phyloP scores from a whole-genome alignment of 2,113 vertebrate genomes.

The Sturnira hondurensis region DNA sequence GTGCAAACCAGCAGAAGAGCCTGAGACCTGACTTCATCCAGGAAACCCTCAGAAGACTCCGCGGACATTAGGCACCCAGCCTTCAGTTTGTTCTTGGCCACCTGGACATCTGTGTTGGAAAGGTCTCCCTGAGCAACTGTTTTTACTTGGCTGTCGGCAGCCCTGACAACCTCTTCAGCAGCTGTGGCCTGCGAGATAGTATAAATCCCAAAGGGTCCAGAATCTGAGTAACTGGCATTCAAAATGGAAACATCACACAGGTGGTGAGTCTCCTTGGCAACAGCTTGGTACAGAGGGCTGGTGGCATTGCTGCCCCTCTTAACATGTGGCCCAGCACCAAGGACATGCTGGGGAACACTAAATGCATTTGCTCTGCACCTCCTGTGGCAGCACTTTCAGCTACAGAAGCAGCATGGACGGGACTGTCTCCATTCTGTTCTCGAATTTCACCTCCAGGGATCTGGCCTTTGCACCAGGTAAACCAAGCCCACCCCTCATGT shows the following conservation, averaged over 20 bases:
- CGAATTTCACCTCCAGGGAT: slow-evolving; percentile 93
- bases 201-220: slow-evolving; percentile 95
- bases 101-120: slow-evolving; percentile 84
- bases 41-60: slow-evolving; percentile 87
- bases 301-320: slow-evolving; percentile 89
- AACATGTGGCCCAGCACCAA: slow-evolving; percentile 90
- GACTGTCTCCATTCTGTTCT: slow-evolving; percentile 78
- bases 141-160: slow-evolving; percentile 89
- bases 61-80: slow-evolving; percentile 89
- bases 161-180: slow-evolving; percentile 89
- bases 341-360: slow-evolving; percentile 92
- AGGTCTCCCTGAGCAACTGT: slow-evolving; percentile 88
- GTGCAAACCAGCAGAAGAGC: slow-evolving; percentile 85
- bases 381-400: slow-evolving; percentile 84
- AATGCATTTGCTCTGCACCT: slow-evolving; percentile 86
- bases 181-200: slow-evolving; percentile 86
- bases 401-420: slow-evolving; percentile 91
- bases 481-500: slow-evolving; percentile 92
- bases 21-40: slow-evolving; percentile 90
- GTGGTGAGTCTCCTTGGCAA: slow-evolving; percentile 84
- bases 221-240: slow-evolving; percentile 92
- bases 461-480: slow-evolving; percentile 82
- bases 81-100: slow-evolving; percentile 92
- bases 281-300: slow-evolving; percentile 85
- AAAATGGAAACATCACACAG: slow-evolving; percentile 94